Percentiles rank a stretch among this genome's conserved stretches.
Conservation (phyloP, 2,888 invertebrate genomes). For the Bombyx huttoni region DNA sequence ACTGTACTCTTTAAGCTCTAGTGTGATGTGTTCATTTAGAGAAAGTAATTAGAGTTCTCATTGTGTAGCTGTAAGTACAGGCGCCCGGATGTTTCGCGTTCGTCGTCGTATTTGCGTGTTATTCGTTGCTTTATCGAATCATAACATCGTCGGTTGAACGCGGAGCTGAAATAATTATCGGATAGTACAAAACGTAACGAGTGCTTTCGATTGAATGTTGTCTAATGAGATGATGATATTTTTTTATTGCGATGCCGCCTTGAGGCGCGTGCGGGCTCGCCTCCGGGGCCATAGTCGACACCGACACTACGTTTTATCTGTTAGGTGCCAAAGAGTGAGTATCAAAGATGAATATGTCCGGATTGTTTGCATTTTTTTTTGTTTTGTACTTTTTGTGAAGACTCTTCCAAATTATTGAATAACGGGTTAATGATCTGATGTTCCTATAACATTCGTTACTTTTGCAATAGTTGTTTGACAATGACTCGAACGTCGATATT, state of each 20-base stretch:
- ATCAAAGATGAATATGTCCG: conserved; percentile 68
- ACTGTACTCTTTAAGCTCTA: not conserved
- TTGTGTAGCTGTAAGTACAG: conserved; percentile 42
- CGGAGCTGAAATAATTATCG: conserved; percentile 23
- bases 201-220: conserved; percentile 10
- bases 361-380: conserved; percentile 42
- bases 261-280: not conserved
- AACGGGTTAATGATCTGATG: conserved; percentile 70
- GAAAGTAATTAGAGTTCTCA: conserved; percentile 52
- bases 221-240: conserved; percentile 1
- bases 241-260: not conserved
- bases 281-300: conserved; percentile 15
- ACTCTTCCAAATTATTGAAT: conserved; percentile 65
- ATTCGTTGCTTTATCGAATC: conserved; percentile 46
- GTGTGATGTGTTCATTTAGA: conserved; percentile 64
- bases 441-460: conserved; percentile 61
- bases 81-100: conserved; percentile 32
- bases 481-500: conserved; percentile 50
- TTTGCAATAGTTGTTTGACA: conserved; percentile 20
- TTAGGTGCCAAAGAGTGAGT: conserved; percentile 71
- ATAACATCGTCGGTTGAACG: conserved; percentile 22
- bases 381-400: conserved; percentile 34
- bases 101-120: conserved; percentile 44
- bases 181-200: conserved; percentile 22
- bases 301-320: conserved; percentile 41